These are phyloP conservation scores for Elysia crispata DNA, from an alignment of 2,888 invertebrate species.

Conservation along the genomic window DNA sequence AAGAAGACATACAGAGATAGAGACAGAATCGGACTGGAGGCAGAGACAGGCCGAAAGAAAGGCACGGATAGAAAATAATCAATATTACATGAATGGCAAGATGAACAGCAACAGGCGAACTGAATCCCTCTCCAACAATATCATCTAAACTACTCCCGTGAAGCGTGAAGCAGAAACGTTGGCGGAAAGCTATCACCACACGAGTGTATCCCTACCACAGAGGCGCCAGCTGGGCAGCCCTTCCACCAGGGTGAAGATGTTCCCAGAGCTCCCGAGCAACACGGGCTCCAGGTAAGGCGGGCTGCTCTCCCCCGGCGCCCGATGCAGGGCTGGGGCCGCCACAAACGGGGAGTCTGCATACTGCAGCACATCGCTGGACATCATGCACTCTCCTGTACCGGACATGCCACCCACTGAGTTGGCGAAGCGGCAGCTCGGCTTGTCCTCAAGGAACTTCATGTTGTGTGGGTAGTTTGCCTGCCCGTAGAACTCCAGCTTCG, in stretches of 20 bases:
- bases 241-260: slow-evolving; percentile 29
- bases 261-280: not conserved
- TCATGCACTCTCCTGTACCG: slow-evolving; percentile 1
- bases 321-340: not conserved
- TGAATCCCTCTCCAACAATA: too few species aligned
- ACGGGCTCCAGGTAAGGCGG: not conserved
- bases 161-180: too few species aligned
- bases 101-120: too few species aligned
- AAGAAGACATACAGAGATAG: too few species aligned
- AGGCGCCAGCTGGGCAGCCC: slow-evolving; percentile 37
- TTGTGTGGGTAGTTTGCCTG: not conserved
- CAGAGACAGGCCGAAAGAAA: not conserved
- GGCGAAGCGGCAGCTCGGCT: slow-evolving; percentile 40
- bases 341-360: not conserved
- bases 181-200: too few species aligned
- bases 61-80: too few species aligned
- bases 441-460: slow-evolving; percentile 41
- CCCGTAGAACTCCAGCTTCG: not conserved
- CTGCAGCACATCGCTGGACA: not conserved
- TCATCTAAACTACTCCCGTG: too few species aligned
- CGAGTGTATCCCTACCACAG: slow-evolving; percentile 32
- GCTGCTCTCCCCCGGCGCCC: not conserved
- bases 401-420: not conserved
- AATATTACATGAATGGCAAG: too few species aligned
- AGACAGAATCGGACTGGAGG: too few species aligned